Conservation (phyloP, 2,113 vertebrate species). For the Lophotis ruficrista region DNA sequence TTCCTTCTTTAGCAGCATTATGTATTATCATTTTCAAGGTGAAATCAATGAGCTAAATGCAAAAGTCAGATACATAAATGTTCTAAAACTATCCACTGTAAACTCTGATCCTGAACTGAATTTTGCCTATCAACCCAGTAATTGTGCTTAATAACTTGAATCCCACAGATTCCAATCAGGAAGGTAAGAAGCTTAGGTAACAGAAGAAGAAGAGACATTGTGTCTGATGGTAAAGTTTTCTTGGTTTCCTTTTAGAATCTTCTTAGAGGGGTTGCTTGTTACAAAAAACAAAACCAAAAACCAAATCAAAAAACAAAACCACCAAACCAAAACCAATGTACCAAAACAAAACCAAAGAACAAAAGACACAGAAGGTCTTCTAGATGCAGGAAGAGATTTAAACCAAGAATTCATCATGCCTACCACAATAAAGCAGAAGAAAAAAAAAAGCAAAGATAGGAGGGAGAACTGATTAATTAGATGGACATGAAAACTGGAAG, state of each 20-base stretch:
- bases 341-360: neutral
- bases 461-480: neutral
- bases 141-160: neutral
- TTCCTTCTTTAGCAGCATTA: neutral
- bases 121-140: neutral
- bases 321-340: neutral
- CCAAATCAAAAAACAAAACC: neutral
- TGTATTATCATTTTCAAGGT: neutral
- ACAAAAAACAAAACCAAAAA: neutral
- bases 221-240: neutral
- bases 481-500: neutral
- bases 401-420: neutral
- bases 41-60: neutral
- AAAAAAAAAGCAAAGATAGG: neutral
- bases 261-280: neutral
- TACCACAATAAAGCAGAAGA: neutral
- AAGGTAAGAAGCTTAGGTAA: neutral
- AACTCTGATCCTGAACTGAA: neutral
- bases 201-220: neutral
- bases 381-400: neutral
- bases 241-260: neutral
- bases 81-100: neutral
- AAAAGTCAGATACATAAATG: neutral
- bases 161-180: neutral
- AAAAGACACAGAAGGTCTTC: neutral